phyloP scores from a whole-genome alignment of 23 tunicate species.

The Ciona savignyi region DNA sequence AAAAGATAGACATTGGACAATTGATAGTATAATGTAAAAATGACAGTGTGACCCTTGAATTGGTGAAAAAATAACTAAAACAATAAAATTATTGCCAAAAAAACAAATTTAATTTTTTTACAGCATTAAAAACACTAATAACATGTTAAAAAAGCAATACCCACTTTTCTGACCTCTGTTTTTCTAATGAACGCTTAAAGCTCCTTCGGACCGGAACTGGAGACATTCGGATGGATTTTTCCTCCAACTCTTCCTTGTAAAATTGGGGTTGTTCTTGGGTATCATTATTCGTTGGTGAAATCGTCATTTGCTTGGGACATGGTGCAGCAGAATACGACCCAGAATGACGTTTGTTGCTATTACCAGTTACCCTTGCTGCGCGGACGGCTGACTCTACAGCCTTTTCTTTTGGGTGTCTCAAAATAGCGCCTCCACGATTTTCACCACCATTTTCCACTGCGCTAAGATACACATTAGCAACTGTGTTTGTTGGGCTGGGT shows the following conservation, averaged over 20 bases:
- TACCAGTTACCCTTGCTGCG: conserved; percentile 65
- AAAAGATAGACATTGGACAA: too few relatives aligned
- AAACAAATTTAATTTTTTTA: too few relatives aligned
- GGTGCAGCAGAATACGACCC: conserved; percentile 82
- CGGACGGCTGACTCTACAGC: conserved; percentile 38
- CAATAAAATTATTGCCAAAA: too few relatives aligned
- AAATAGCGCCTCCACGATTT: conserved; percentile 7
- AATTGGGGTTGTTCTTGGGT: conserved; percentile 1
- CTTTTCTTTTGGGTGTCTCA: conserved; percentile 32
- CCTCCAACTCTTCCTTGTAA: conserved; percentile 18
- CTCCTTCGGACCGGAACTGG: conserved; percentile 60
- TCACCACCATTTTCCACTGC: conserved; percentile 45
- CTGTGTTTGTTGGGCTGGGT: conserved; percentile 28
- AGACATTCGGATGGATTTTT: conserved; percentile 52
- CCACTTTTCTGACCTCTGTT: not conserved
- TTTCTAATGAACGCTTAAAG: not conserved
- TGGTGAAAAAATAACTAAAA: too few relatives aligned
- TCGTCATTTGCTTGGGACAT: conserved; percentile 48
- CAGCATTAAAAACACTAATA: too few relatives aligned
- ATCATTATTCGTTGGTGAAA: conserved; percentile 14
- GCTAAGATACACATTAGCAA: conserved; percentile 41
- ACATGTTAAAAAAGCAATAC: not conserved
- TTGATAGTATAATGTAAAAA: too few relatives aligned
- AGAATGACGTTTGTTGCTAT: conserved; percentile 77
- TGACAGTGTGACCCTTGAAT: too few relatives aligned